These are phyloP conservation scores for Schrankia costaestrigalis DNA, from an alignment of 2,888 invertebrate species.

Conservation along the genomic window DNA sequence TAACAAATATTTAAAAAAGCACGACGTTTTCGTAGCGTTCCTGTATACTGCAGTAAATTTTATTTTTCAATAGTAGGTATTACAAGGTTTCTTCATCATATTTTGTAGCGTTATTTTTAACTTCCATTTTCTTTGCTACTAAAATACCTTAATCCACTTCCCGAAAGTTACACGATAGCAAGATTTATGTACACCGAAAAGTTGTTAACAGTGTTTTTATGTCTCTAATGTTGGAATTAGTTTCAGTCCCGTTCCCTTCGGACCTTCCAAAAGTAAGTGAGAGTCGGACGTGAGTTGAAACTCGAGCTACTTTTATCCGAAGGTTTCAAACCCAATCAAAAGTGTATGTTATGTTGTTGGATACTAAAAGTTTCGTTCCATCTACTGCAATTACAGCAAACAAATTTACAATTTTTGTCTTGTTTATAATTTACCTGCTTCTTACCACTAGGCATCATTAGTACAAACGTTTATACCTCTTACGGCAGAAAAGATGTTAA, in stretches of 20 bases:
- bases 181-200: slow-evolving; percentile 39
- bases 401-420: no score
- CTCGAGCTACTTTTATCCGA: slow-evolving; percentile 14
- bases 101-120: no score
- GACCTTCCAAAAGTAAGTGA: slow-evolving; percentile 22
- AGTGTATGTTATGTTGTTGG: slow-evolving; percentile 16
- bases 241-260: slow-evolving; percentile 27
- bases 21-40: no score
- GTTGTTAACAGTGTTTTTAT: slow-evolving; percentile 43
- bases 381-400: slow-evolving; percentile 8
- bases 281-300: slow-evolving; percentile 24
- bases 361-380: slow-evolving; percentile 10
- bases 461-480: no score
- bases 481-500: no score
- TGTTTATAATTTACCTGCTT: no score
- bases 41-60: no score
- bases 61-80: no score
- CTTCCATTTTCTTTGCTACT: no score
- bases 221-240: slow-evolving; percentile 34
- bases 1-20: no score
- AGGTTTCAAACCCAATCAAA: slow-evolving; percentile 15
- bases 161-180: slow-evolving; percentile 21
- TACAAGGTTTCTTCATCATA: no score
- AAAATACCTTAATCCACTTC: slow-evolving; percentile 23
- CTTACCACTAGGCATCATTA: no score